These are phyloP conservation scores for Macropodus opercularis DNA, from an alignment of 2,797 vertebrate genomes.

Conservation along the genomic window DNA sequence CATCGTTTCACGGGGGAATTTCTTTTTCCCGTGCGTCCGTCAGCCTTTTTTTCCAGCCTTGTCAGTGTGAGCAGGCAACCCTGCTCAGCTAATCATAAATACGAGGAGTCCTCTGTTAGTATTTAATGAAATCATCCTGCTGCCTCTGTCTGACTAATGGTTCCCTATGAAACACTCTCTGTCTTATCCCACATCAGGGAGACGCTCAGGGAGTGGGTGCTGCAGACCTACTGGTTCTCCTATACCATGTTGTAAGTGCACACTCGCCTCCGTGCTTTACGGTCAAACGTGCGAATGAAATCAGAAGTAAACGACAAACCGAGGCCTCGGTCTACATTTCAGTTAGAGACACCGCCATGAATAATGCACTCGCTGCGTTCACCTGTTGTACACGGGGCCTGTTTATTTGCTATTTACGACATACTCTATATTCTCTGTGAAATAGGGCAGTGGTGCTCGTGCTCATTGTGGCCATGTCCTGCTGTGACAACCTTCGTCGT, in stretches of 20 bases:
- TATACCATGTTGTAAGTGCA: constrained; percentile 83
- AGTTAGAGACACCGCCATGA: constrained; percentile 25
- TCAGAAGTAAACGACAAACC: constrained; percentile 27
- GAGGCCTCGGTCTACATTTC: constrained; percentile 7
- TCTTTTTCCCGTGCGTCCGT: constrained; percentile 6
- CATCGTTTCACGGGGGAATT: background rate
- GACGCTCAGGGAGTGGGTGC: constrained; percentile 68
- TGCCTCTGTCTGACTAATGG: constrained; percentile 49
- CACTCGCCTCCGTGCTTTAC: no score
- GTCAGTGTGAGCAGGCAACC: background rate
- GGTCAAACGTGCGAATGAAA: background rate
- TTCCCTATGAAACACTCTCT: constrained; percentile 38
- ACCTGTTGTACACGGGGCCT: constrained; percentile 19
- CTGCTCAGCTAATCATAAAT: constrained; percentile 13
- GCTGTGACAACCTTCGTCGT: constrained; percentile 81
- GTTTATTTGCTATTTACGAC: constrained; percentile 58
- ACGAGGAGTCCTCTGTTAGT: constrained; percentile 59
- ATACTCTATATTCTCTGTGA: constrained; percentile 51
- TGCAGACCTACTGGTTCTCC: constrained; percentile 69
- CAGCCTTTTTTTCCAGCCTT: constrained; percentile 8
- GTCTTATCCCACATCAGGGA: constrained; percentile 62
- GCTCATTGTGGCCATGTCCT: constrained; percentile 79
- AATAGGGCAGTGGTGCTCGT: constrained; percentile 72
- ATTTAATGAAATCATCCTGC: constrained; percentile 68
- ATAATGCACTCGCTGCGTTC: constrained; percentile 37